Evolutionary conservation across 2,888 invertebrate species (phyloP).

Genomic region (Tholera decimalis): DNA sequence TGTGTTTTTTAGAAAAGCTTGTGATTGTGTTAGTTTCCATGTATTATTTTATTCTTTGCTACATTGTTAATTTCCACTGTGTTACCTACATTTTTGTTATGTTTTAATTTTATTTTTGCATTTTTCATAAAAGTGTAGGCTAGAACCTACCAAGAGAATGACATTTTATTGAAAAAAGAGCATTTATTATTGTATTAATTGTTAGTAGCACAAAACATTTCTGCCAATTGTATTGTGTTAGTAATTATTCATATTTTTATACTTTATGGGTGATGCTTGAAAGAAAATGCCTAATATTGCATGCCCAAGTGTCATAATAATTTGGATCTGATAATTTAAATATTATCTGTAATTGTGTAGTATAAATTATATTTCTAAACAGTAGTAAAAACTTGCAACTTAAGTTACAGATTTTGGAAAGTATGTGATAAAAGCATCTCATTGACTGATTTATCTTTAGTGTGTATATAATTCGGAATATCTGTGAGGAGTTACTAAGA

Average conservation of each 20-base stretch:
- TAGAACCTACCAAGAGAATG: conserved; percentile 38
- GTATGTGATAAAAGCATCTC: conserved; percentile 79
- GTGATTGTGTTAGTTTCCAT: conserved; percentile 16
- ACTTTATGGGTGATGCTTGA: too few relatives aligned
- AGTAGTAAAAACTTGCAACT: conserved; percentile 40
- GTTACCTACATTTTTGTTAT: conserved; percentile 43
- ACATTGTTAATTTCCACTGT: conserved; percentile 23
- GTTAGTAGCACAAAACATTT: conserved; percentile 25
- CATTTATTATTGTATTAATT: conserved; percentile 64
- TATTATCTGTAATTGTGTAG: conserved; percentile 30
- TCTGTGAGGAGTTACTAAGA: conserved; percentile 77
- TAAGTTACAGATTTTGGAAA: conserved; percentile 59
- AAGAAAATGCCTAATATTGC: conserved; percentile 34
- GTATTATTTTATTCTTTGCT: conserved; percentile 7
- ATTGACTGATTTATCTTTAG: conserved; percentile 82
- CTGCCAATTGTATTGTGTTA: conserved; percentile 25
- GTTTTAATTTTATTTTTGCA: conserved; percentile 32
- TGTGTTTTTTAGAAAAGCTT: conserved; percentile 9
- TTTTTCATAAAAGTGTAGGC: conserved; percentile 37
- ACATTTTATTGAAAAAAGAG: conserved; percentile 34
- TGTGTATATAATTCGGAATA: conserved; percentile 72
- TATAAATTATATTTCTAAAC: conserved; percentile 22
- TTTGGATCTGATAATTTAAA: conserved; percentile 15
- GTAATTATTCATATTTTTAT: conserved; percentile 19
- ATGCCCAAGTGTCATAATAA: conserved; percentile 57